Evolutionary conservation across 2,113 vertebrate genomes (phyloP).

Genomic region (Scopus umbretta): DNA sequence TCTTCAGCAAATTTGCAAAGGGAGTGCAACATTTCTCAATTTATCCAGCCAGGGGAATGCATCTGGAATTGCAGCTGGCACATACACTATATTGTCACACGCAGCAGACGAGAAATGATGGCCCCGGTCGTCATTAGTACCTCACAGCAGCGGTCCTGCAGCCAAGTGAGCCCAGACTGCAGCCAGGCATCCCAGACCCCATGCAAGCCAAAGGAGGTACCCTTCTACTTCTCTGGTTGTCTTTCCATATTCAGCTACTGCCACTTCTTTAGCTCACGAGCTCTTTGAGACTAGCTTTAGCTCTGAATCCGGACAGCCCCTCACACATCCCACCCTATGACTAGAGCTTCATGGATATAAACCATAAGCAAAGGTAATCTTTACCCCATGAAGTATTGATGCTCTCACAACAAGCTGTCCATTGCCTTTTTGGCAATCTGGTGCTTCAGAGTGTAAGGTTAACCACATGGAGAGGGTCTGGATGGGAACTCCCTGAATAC

Average conservation of each 20-base stretch:
- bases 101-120: not conserved
- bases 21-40: not conserved
- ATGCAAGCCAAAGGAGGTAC: not conserved
- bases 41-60: not conserved
- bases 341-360: not conserved
- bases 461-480: not conserved
- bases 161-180: not conserved
- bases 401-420: not conserved
- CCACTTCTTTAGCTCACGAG: not conserved
- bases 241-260: not conserved
- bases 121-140: not conserved
- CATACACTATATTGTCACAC: accelerated
- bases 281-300: not conserved
- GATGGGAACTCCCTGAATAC: not conserved
- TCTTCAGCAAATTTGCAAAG: not conserved
- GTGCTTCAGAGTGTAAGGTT: not conserved
- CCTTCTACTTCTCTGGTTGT: not conserved
- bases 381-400: not conserved
- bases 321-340: not conserved
- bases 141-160: not conserved
- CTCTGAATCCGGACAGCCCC: not conserved
- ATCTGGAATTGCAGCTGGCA: not conserved
- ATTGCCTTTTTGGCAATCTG: not conserved
- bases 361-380: not conserved
- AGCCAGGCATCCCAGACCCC: not conserved